Evolutionary conservation across 2,113 vertebrate genomes (phyloP), one percentile per base, ranked within the genome.

Genomic region (Rhinoderma darwinii): DNA sequence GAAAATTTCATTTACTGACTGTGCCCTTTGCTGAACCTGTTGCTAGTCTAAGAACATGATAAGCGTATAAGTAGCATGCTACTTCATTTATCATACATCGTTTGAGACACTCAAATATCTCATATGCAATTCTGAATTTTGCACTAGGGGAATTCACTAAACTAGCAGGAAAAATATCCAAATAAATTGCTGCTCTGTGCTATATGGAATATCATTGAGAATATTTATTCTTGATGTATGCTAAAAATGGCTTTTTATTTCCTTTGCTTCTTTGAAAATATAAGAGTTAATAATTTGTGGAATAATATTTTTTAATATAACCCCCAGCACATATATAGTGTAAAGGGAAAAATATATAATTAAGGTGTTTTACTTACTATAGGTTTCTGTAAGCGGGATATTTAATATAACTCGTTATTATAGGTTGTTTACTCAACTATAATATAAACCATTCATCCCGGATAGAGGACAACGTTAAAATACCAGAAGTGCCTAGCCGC

Each of bases 11-110:
- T 99, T 99, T 98, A 98, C 97, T 96, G 95, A 94, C 92, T 94
- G 92, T 97, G 97, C 96, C 98, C 98, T 98, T 97, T 96, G 96
- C 96, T 97, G 97, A 99, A 99, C 97, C 97, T 98, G 97, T 98
- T 98, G 97, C 97, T 97, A 97, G 96, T 97, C 96, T 96, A 95
- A 93, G 95, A 97, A 95, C 96, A 96, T 95, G 97, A 99, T 98
- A 97, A 98, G 97, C 96, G 94, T 96, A 97, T 98, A 98, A 99
- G 97, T 96, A 97, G 96, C 95, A 93, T 94, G 94, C 94, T 93
- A 94, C 96, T 98, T 98, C 97, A 99, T 99, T 99, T 96, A 98
- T 99, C 98, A 98, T 97, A 96, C 95, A 96, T 97, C 95, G 94
- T 96, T 97, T 96, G 94, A 96, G 96, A 95, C 95, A 96, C 96